phyloP scores from a whole-genome alignment of 2,113 vertebrate species.

The Lasiurus borealis region DNA sequence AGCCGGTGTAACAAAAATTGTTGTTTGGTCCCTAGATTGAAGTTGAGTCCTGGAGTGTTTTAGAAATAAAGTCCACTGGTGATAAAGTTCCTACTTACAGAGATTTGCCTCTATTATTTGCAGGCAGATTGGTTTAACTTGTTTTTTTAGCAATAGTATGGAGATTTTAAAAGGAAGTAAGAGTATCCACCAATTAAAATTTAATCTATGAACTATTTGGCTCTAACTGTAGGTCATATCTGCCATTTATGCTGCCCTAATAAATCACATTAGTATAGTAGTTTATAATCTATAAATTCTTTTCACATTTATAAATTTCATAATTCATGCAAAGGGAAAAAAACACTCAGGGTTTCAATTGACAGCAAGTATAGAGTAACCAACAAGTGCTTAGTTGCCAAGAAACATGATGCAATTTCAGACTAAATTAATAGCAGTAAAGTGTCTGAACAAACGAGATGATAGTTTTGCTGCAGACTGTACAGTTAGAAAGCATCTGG shows the following conservation, averaged over 20 bases:
- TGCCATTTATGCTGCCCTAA: not conserved
- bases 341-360: not conserved
- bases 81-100: not conserved
- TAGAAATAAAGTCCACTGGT: not conserved
- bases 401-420: slow-evolving; percentile 31
- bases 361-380: not conserved
- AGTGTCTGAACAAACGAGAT: slow-evolving; percentile 11
- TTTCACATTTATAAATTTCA: slow-evolving; percentile 51
- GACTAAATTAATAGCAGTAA: slow-evolving; percentile 14
- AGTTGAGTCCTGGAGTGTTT: not conserved
- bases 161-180: slow-evolving; percentile 31
- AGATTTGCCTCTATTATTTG: slow-evolving; percentile 22
- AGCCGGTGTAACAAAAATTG: slow-evolving; percentile 35
- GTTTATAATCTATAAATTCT: slow-evolving; percentile 8
- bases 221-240: slow-evolving; percentile 15
- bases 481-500: not conserved
- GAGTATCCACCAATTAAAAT: not conserved
- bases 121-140: not conserved
- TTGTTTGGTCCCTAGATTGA: slow-evolving; percentile 6
- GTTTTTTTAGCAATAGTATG: not conserved
- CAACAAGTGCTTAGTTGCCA: not conserved
- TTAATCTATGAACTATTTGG: slow-evolving; percentile 36
- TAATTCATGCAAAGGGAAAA: not conserved
- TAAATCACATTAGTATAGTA: not conserved
- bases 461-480: not conserved